Percentiles rank a stretch among this genome's conserved stretches.
phyloP scores from a whole-genome alignment of 2,888 invertebrate species.

The Diarsia mendica region DNA sequence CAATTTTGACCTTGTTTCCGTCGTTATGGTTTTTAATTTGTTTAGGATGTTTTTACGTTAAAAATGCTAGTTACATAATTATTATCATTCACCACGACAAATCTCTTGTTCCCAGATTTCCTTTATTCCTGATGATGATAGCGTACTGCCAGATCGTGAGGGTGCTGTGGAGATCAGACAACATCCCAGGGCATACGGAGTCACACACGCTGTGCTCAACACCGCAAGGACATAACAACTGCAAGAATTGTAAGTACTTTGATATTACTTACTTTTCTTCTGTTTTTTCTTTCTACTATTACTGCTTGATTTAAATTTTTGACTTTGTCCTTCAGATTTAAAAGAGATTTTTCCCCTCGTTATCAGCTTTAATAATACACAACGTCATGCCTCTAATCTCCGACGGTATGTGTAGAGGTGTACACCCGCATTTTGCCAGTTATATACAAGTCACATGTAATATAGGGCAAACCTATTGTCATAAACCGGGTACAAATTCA shows the following conservation, averaged over 20 bases:
- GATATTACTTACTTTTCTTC: background rate
- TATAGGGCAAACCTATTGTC: too few relatives aligned
- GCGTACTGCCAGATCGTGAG: slow-evolving; percentile 96
- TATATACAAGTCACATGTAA: too few relatives aligned
- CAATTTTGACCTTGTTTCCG: too few relatives aligned
- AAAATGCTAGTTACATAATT: too few relatives aligned
- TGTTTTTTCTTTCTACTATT: background rate
- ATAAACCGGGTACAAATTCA: too few relatives aligned
- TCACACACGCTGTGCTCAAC: slow-evolving; percentile 85
- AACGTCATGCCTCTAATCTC: too few relatives aligned
- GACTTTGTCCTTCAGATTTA: background rate
- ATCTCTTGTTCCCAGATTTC: slow-evolving; percentile 86
- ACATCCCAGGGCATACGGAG: slow-evolving; percentile 93
- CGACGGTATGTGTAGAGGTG: too few relatives aligned
- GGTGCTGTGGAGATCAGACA: slow-evolving; percentile 95
- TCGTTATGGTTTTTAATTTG: too few relatives aligned
- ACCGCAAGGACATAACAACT: slow-evolving; percentile 82
- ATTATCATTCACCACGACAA: too few relatives aligned
- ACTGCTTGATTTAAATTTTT: background rate
- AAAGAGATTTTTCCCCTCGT: background rate
- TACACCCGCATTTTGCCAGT: too few relatives aligned
- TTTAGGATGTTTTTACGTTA: too few relatives aligned
- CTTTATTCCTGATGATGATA: slow-evolving; percentile 95
- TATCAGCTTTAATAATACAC: background rate
- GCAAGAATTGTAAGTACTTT: slow-evolving; percentile 73